phyloP scores from a whole-genome alignment of 2,888 invertebrate genomes.

The Itoplectis maculator region DNA sequence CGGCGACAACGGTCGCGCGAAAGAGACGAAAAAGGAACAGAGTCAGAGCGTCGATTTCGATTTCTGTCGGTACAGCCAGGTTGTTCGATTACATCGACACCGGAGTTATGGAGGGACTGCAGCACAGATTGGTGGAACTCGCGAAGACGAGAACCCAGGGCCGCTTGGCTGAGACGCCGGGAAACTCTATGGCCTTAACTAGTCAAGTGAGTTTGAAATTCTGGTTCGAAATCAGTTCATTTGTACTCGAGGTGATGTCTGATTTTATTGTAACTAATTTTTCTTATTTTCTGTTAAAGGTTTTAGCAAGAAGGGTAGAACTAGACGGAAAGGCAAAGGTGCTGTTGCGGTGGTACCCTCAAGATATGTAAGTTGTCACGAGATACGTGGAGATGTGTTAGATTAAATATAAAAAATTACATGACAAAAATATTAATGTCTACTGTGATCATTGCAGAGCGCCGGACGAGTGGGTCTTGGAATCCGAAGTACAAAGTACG shows the following conservation, averaged over 20 bases:
- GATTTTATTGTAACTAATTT: background rate
- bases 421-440: background rate
- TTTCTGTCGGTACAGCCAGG: constrained; percentile 88
- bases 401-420: constrained; percentile 74
- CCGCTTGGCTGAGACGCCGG: constrained; percentile 87
- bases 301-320: constrained; percentile 89
- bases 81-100: constrained; percentile 97
- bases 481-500: constrained; percentile 85
- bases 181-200: constrained; percentile 90
- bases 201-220: constrained; percentile 86
- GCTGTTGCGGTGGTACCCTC: constrained; percentile 93
- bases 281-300: constrained; percentile 79
- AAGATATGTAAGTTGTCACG: constrained; percentile 91
- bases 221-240: background rate
- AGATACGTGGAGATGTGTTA: background rate
- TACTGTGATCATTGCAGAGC: constrained; percentile 86
- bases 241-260: background rate
- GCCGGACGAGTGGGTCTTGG: constrained; percentile 94
- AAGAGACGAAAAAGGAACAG: constrained; percentile 34
- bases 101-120: constrained; percentile 96
- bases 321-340: constrained; percentile 89
- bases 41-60: constrained; percentile 47
- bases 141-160: constrained; percentile 87
- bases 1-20: too few relatives aligned
- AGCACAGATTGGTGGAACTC: constrained; percentile 90